These are phyloP conservation scores for Chunga burmeisteri DNA, from an alignment of 2,113 vertebrate genomes.

Conservation along the genomic window DNA sequence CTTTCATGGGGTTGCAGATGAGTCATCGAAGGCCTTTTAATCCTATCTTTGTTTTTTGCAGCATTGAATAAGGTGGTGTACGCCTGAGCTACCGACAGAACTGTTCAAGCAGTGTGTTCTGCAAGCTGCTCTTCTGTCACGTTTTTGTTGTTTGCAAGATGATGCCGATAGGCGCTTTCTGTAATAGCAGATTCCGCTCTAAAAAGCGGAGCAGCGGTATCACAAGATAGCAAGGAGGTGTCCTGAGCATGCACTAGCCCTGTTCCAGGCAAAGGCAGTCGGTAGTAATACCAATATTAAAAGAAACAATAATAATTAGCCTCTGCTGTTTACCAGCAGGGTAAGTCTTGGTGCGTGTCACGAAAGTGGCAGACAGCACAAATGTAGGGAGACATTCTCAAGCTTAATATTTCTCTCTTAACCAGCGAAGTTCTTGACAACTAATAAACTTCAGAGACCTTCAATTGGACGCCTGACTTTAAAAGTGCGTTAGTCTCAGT, in stretches of 20 bases:
- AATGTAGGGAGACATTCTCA: background rate
- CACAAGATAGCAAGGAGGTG: rapidly evolving
- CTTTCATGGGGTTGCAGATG: background rate
- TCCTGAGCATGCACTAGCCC: rapidly evolving
- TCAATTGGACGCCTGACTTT: background rate
- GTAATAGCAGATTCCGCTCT: background rate
- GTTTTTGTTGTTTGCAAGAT: background rate
- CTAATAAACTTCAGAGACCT: constrained; percentile 24
- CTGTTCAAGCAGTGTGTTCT: background rate
- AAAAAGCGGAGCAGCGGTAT: background rate
- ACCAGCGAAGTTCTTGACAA: background rate
- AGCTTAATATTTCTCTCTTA: background rate
- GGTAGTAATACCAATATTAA: rapidly evolving
- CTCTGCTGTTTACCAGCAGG: background rate
- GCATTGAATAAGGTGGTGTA: background rate
- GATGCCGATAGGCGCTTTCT: rapidly evolving
- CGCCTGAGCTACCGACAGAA: background rate
- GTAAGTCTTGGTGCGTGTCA: rapidly evolving
- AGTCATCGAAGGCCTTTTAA: background rate
- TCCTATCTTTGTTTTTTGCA: background rate
- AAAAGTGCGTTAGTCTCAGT: rapidly evolving
- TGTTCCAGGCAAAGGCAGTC: rapidly evolving
- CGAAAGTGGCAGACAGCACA: rapidly evolving
- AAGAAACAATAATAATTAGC: rapidly evolving
- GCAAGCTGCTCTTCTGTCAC: background rate